phyloP scores from a whole-genome alignment of 2,113 vertebrate genomes.

The Furnarius figulus region DNA sequence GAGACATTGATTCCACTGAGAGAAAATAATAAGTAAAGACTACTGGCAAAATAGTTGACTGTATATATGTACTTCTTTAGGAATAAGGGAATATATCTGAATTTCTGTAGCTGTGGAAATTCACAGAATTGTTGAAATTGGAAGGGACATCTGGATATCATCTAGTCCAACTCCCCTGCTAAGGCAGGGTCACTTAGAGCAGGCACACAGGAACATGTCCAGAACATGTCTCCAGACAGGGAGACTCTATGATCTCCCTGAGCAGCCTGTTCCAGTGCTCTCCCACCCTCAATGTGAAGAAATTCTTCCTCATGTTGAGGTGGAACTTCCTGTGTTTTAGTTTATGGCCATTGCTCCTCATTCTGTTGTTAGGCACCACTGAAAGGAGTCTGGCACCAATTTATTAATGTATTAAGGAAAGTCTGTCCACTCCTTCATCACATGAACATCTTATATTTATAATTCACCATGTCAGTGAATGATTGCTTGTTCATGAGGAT shows the following conservation, averaged over 20 bases:
- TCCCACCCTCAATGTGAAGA: background rate
- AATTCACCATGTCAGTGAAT: background rate
- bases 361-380: no score
- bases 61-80: background rate
- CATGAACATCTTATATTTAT: background rate
- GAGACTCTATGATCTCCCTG: fast-evolving
- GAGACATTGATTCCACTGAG: background rate
- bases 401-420: background rate
- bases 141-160: background rate
- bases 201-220: background rate
- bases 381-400: background rate
- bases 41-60: background rate
- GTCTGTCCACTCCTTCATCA: background rate
- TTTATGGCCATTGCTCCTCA: background rate
- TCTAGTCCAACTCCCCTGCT: background rate
- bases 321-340: background rate
- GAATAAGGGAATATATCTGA: background rate
- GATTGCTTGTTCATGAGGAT: background rate
- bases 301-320: background rate
- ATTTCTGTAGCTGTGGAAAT: background rate
- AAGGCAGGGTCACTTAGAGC: background rate
- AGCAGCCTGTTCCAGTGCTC: background rate
- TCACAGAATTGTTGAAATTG: background rate
- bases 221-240: background rate
- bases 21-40: background rate